Evolutionary conservation across 2,797 vertebrate genomes (phyloP).

Genomic region (Decapterus maruadsi): DNA sequence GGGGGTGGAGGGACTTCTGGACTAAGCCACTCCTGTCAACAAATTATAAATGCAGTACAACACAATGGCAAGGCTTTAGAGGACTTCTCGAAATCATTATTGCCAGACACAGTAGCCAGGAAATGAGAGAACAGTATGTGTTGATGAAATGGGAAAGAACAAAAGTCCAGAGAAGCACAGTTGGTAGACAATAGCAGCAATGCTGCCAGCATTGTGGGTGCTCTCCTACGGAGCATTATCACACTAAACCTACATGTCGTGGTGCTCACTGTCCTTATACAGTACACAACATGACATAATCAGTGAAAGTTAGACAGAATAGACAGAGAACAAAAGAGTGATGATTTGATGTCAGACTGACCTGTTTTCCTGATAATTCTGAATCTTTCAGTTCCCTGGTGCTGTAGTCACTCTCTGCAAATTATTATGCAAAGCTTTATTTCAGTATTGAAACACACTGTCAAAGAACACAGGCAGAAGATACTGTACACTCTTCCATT

Average conservation of each 20-base stretch:
- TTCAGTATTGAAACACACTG: not conserved
- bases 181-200: conserved; percentile 18
- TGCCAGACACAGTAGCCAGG: not conserved
- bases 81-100: conserved; percentile 1
- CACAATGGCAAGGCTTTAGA: conserved; percentile 19
- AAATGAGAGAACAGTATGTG: not conserved
- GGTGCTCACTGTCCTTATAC: not conserved
- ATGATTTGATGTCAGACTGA: conserved; percentile 52
- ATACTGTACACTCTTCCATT: not conserved
- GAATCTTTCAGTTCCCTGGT: conserved; percentile 73
- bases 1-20: conserved; percentile 57
- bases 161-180: conserved; percentile 20
- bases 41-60: conserved; percentile 35
- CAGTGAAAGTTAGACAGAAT: conserved; percentile 3
- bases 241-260: conserved; percentile 27
- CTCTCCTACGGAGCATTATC: conserved; percentile 23
- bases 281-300: not conserved
- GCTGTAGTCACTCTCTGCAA: conserved; percentile 80
- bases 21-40: conserved; percentile 80
- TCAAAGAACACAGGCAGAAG: conserved; percentile 5
- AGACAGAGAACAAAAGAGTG: not conserved
- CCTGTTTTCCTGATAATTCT: conserved; percentile 73
- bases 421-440: conserved; percentile 37
- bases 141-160: conserved; percentile 18
- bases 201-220: conserved; percentile 21